phyloP scores from a whole-genome alignment of 53 echinoderm and acorn worm species.

The Patiria pectinifera region DNA sequence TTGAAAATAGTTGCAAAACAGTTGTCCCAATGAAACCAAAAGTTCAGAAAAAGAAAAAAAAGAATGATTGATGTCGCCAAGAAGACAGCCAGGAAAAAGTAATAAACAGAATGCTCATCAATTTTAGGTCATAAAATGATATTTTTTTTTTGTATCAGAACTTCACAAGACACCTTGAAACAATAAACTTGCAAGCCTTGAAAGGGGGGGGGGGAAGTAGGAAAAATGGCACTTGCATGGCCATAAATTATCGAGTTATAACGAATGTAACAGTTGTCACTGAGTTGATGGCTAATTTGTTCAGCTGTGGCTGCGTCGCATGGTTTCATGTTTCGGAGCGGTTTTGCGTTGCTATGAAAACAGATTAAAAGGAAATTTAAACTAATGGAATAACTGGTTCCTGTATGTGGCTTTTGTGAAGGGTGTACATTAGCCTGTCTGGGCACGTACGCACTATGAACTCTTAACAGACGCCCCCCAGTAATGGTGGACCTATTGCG shows the following conservation, averaged over 20 bases:
- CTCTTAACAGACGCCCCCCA: too few relatives aligned
- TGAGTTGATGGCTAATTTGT: slow-evolving; percentile 1
- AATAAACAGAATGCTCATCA: not conserved
- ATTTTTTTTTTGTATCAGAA: not conserved
- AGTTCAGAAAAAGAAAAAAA: not conserved
- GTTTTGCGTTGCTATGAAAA: not conserved
- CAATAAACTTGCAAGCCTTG: not conserved
- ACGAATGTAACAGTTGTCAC: not conserved
- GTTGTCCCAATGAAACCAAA: not conserved
- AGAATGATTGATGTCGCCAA: not conserved
- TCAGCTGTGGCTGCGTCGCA: not conserved
- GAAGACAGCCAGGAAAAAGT: not conserved
- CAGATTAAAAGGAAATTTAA: too few relatives aligned
- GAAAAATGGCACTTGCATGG: not conserved
- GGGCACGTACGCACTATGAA: too few relatives aligned
- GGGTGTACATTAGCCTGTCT: too few relatives aligned
- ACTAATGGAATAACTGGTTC: too few relatives aligned
- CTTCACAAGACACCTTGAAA: not conserved
- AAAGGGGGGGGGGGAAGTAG: not conserved
- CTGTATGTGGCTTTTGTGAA: too few relatives aligned
- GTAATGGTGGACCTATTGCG: too few relatives aligned
- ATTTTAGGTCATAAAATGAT: not conserved
- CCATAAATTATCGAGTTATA: not conserved
- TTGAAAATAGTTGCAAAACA: not conserved
- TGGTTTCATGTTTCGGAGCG: too few relatives aligned